Evolutionary conservation across 1,140 invertebrate genomes (phyloP), one percentile per base, ranked within the genome.

Genomic region (Aethina tumida): DNA sequence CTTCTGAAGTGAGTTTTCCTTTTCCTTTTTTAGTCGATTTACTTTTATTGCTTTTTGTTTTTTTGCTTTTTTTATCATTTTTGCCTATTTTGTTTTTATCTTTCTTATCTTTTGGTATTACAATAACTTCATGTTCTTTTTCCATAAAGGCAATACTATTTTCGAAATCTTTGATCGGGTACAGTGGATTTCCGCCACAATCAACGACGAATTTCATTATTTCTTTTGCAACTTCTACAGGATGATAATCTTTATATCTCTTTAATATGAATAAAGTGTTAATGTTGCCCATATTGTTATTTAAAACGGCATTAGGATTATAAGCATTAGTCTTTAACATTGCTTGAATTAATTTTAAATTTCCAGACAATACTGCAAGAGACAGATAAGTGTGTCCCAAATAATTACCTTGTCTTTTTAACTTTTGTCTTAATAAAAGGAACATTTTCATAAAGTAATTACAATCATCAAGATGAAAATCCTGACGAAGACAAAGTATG

Each of bases 351-450:
- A 60, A 39, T 17, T 34, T 36, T 10, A 24, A 25, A 42, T 59
- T 59, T 2, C 52, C 55, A 25, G 36, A 35, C 9, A 60, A 25
- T 4, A 59, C 44, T 14, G 56, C 56, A 8, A 60, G 39, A 4
- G 50, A 48, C 22, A 60, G 35, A 8, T 46, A 37, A 13, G 52
- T 50, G 18, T 56, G 55, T n/a, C 53, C 56, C 20, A 60, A 41
- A 41, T 56, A 60, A 1, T 25, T 41, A 3, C 43, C 39, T 8
- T 43, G n/a, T n/a, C n/a, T n/a, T n/a, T n/a, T 50, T 16, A 9
- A 45, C 31, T n/a, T 45, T 37, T 29, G 41, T 38, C 3, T 39
- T 9, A n/a, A 52, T 26, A 9, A 59, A 31, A n/a, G 39, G 7
- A 26, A 28, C n/a, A 58, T 36, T 14, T 39, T 8, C 26, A 4